Conservation (phyloP, 2,797 vertebrate genomes). For the Arrhamphus sclerolepis region DNA sequence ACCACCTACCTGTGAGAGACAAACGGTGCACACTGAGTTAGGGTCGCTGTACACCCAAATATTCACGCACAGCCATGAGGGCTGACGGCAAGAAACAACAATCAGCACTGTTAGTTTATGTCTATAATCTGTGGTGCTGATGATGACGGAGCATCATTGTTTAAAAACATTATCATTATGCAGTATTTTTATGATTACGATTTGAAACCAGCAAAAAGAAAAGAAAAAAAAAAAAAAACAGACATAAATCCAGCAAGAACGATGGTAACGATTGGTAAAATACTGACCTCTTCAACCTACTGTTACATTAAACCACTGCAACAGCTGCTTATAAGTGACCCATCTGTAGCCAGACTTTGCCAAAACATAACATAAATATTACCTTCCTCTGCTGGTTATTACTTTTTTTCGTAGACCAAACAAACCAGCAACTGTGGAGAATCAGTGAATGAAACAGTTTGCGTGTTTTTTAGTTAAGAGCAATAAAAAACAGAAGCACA, state of each 20-base stretch:
- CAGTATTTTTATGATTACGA: slow-evolving; percentile 33
- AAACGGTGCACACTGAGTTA: background rate
- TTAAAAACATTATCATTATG: background rate
- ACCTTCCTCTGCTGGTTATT: background rate
- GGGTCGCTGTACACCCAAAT: background rate
- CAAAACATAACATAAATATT: background rate
- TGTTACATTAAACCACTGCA: slow-evolving; percentile 15
- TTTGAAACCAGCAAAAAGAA: slow-evolving; percentile 37
- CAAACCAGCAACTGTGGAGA: slow-evolving; percentile 26
- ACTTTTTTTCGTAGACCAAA: slow-evolving; percentile 11
- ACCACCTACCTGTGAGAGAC: slow-evolving; percentile 89
- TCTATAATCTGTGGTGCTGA: no score
- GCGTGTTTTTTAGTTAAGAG: slow-evolving; percentile 10
- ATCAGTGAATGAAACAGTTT: background rate
- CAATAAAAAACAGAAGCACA: slow-evolving; percentile 34
- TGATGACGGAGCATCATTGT: background rate
- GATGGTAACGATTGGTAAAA: background rate
- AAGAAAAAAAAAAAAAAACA: no score
- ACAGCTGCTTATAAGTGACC: background rate
- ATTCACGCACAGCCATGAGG: background rate
- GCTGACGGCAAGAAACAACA: background rate
- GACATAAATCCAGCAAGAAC: background rate
- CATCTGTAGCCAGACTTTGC: slow-evolving; percentile 12
- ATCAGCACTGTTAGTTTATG: background rate
- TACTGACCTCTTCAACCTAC: background rate